Percentiles rank a stretch among this genome's conserved stretches.
These are phyloP conservation scores for Coelopa pilipes DNA, from an alignment of 2,888 invertebrate genomes.

Conservation along the genomic window DNA sequence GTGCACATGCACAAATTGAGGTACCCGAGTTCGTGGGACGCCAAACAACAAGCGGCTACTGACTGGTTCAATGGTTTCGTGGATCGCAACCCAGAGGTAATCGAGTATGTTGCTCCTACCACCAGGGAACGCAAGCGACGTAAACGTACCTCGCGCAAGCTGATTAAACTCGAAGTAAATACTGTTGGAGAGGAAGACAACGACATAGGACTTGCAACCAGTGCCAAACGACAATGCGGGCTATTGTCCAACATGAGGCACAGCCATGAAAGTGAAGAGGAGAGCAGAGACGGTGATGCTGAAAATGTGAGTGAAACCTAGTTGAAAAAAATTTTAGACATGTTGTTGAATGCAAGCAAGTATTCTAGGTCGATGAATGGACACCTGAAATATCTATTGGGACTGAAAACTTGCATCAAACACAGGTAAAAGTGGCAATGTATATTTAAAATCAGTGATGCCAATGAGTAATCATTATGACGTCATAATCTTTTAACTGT, in stretches of 20 bases:
- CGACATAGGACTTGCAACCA: background rate
- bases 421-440: too few relatives aligned
- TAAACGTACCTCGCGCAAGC: background rate
- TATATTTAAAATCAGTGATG: too few relatives aligned
- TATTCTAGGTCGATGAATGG: too few relatives aligned
- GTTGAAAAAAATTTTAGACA: too few relatives aligned
- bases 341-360: too few relatives aligned
- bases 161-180: background rate
- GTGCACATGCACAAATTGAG: constrained; percentile 32
- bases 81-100: constrained; percentile 34
- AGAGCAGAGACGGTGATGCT: background rate
- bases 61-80: constrained; percentile 35
- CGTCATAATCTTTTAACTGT: too few relatives aligned
- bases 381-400: too few relatives aligned
- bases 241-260: background rate
- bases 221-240: background rate
- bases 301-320: background rate
- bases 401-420: too few relatives aligned
- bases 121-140: constrained; percentile 15
- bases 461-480: too few relatives aligned
- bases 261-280: background rate
- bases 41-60: constrained; percentile 30
- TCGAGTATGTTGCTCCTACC: constrained; percentile 23
- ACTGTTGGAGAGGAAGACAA: background rate
- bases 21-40: constrained; percentile 34